Percentiles rank a stretch among this genome's conserved stretches.
Evolutionary conservation across 2,113 vertebrate species (phyloP).

Genomic region (Gasterosteus aculeatus): DNA sequence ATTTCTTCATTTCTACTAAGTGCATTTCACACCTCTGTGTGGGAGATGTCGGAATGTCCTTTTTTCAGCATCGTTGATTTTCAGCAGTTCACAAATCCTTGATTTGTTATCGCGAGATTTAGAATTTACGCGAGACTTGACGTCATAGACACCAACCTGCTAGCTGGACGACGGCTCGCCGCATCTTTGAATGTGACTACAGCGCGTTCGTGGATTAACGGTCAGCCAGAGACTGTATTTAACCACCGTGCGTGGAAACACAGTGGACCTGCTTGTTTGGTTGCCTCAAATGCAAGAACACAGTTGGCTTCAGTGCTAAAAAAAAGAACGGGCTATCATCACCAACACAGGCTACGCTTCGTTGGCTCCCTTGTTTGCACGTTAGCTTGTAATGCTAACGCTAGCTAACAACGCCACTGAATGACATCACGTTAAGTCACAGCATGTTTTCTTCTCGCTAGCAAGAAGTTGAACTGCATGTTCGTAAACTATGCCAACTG

Average conservation of each 20-base stretch:
- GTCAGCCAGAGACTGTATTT: not conserved
- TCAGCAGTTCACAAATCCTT: not conserved
- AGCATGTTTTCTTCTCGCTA: not conserved
- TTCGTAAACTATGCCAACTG: not conserved
- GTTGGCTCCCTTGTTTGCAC: constrained; percentile 43
- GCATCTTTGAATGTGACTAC: not conserved
- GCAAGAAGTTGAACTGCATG: not conserved
- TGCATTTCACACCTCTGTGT: not conserved
- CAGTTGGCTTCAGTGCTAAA: not conserved
- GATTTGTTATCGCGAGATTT: constrained; percentile 61
- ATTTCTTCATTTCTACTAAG: not conserved
- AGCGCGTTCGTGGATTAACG: not conserved
- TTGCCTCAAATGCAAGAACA: not conserved
- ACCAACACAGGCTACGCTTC: constrained; percentile 2
- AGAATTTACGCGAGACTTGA: not conserved
- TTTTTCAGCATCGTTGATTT: not conserved
- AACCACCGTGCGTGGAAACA: too few relatives aligned
- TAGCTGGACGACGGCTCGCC: not conserved
- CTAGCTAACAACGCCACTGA: not conserved
- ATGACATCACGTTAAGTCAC: not conserved
- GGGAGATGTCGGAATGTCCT: not conserved
- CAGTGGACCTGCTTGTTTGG: not conserved
- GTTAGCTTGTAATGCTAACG: constrained; percentile 19
- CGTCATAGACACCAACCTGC: constrained; percentile 35
- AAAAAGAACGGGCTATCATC: not conserved